Evolutionary conservation across 2,113 vertebrate species (phyloP).

Genomic region (Bos indicus): DNA sequence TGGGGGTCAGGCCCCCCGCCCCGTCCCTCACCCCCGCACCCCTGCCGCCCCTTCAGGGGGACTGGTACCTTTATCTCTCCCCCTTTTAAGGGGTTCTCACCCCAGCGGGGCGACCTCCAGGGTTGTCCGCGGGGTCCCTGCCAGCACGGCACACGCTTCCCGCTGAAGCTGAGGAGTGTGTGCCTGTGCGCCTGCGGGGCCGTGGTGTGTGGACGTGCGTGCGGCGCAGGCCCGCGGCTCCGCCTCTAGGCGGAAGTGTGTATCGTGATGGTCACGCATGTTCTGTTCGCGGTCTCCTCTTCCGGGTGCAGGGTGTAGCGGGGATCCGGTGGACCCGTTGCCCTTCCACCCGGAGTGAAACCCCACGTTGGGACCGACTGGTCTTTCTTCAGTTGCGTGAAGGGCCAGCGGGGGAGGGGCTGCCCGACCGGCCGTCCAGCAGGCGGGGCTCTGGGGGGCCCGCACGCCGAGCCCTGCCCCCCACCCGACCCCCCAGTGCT

Average conservation of each 20-base stretch:
- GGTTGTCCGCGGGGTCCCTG: fast-evolving
- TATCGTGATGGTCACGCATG: fast-evolving
- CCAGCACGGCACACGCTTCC: fast-evolving
- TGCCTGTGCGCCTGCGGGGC: background rate
- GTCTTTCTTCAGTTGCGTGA: background rate
- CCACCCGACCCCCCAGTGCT: background rate
- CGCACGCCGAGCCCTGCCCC: background rate
- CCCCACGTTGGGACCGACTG: background rate
- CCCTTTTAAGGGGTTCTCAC: background rate
- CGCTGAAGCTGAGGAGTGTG: background rate
- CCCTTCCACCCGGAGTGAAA: too few relatives aligned
- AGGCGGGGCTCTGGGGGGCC: background rate
- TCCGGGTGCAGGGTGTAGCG: background rate
- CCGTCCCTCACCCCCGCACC: background rate
- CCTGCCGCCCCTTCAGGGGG: background rate
- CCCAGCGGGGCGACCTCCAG: too few relatives aligned
- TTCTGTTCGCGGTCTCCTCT: background rate
- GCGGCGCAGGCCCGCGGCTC: background rate
- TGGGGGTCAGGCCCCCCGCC: background rate
- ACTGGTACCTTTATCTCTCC: background rate
- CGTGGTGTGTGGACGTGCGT: fast-evolving
- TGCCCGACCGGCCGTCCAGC: background rate
- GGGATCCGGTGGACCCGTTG: too few relatives aligned
- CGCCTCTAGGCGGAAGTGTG: background rate
- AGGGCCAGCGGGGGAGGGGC: background rate